Percentiles rank a stretch among this genome's conserved stretches.
Evolutionary conservation across 1,140 invertebrate genomes (phyloP).

Genomic region (Telenomus remus): DNA sequence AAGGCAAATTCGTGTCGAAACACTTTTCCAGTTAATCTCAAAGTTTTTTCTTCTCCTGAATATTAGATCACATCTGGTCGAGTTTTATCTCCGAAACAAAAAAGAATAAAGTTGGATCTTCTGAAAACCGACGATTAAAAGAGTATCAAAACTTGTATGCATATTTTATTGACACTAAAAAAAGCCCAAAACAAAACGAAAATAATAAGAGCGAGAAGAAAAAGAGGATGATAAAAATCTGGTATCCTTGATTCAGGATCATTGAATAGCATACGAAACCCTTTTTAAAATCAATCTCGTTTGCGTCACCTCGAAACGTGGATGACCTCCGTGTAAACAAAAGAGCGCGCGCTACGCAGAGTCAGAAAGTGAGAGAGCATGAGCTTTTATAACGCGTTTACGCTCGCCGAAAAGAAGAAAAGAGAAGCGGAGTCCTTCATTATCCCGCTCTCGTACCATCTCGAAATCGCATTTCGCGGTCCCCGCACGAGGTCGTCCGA

Average conservation of each 20-base stretch:
- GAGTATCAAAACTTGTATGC: too few relatives aligned
- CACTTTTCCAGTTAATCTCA: too few relatives aligned
- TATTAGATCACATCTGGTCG: too few relatives aligned
- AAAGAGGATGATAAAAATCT: neutral
- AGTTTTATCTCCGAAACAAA: too few relatives aligned
- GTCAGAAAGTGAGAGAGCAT: slow-evolving; percentile 34
- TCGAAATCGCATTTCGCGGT: slow-evolving; percentile 58
- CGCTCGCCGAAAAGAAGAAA: slow-evolving; percentile 38
- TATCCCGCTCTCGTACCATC: slow-evolving; percentile 46
- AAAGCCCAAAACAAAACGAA: too few relatives aligned
- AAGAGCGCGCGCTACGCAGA: slow-evolving; percentile 30
- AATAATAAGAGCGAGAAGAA: too few relatives aligned
- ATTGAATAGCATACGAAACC: slow-evolving; percentile 1
- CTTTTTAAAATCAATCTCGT: slow-evolving; percentile 43
- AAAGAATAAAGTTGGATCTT: too few relatives aligned
- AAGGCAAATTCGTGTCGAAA: slow-evolving; percentile 11
- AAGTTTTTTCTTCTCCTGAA: too few relatives aligned
- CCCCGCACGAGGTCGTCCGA: slow-evolving; percentile 48
- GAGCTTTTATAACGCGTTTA: slow-evolving; percentile 41
- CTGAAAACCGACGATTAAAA: too few relatives aligned
- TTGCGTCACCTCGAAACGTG: slow-evolving; percentile 38
- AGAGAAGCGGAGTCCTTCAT: slow-evolving; percentile 56
- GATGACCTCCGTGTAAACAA: slow-evolving; percentile 45
- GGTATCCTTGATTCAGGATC: neutral
- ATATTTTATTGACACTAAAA: too few relatives aligned